Evolutionary conservation across 2,797 vertebrate genomes (phyloP).

Genomic region (Sebastes iracundus): DNA sequence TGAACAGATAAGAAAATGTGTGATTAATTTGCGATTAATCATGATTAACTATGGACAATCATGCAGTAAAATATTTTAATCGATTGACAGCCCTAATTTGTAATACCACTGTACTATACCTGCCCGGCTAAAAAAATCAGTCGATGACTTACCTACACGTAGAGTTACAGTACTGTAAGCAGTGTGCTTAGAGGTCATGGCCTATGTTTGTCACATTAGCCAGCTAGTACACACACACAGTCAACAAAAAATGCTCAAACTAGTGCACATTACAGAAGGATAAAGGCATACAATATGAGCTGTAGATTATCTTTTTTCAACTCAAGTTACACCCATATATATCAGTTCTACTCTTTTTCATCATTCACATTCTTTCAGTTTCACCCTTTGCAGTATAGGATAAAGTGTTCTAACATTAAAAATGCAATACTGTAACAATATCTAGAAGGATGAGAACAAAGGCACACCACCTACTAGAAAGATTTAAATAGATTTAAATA

Average conservation of each 20-base stretch:
- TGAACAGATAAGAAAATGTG: no score
- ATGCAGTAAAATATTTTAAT: no score
- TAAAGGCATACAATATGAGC: neutral
- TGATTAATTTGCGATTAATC: no score
- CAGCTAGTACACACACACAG: neutral
- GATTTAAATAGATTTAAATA: neutral
- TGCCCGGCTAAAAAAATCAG: neutral
- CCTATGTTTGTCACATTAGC: neutral
- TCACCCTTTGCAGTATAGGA: neutral
- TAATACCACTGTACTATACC: accelerated
- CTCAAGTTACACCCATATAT: neutral
- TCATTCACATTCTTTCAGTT: neutral
- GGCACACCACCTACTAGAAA: neutral
- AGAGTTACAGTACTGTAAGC: neutral
- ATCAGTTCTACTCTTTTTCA: neutral
- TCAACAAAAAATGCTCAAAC: neutral
- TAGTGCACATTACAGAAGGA: neutral
- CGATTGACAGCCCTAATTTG: no score
- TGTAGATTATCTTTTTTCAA: neutral
- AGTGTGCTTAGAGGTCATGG: neutral
- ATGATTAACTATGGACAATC: no score
- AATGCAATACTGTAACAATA: neutral
- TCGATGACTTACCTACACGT: neutral
- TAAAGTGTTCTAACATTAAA: neutral
- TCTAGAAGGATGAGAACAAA: neutral